These are phyloP conservation scores for Gymnobelideus leadbeateri DNA, from an alignment of 2,113 vertebrate species.

Conservation along the genomic window DNA sequence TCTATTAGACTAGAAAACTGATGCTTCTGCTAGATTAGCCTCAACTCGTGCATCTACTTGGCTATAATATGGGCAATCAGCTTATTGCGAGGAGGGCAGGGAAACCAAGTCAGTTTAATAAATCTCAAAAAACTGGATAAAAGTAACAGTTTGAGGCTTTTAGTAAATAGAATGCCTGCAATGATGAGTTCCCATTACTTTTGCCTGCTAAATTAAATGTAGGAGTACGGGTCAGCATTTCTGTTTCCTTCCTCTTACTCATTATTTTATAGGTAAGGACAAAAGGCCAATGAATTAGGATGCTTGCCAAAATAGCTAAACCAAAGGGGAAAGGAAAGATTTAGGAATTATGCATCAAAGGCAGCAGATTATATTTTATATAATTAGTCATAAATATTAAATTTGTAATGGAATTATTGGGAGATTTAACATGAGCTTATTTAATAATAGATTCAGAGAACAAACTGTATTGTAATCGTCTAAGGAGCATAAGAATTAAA, in stretches of 20 bases:
- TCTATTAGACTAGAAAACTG: background rate
- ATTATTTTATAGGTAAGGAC: slow-evolving; percentile 66
- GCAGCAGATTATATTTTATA: slow-evolving; percentile 74
- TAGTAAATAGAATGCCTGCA: background rate
- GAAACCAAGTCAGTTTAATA: background rate
- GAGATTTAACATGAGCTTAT: slow-evolving; percentile 82
- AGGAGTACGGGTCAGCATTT: background rate
- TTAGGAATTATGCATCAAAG: slow-evolving; percentile 72
- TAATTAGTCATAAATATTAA: slow-evolving; percentile 83
- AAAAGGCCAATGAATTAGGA: slow-evolving; percentile 61
- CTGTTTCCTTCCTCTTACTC: slow-evolving; percentile 55
- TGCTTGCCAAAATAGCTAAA: slow-evolving; percentile 63
- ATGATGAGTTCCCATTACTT: slow-evolving; percentile 25
- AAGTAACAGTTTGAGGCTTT: background rate
- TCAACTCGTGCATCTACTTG: background rate
- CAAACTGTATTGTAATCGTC: slow-evolving; percentile 54
- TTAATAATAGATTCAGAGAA: slow-evolving; percentile 74
- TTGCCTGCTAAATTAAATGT: slow-evolving; percentile 31
- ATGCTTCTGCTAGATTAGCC: background rate
- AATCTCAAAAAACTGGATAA: slow-evolving; percentile 5
- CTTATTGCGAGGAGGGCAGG: background rate
- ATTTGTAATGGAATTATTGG: slow-evolving; percentile 78
- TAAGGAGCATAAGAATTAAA: slow-evolving; percentile 10
- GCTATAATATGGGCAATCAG: slow-evolving; percentile 12
- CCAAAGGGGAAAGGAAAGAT: slow-evolving; percentile 53